Evolutionary conservation across 2,888 invertebrate genomes (phyloP).

Genomic region (Scaptomyza reducta): DNA sequence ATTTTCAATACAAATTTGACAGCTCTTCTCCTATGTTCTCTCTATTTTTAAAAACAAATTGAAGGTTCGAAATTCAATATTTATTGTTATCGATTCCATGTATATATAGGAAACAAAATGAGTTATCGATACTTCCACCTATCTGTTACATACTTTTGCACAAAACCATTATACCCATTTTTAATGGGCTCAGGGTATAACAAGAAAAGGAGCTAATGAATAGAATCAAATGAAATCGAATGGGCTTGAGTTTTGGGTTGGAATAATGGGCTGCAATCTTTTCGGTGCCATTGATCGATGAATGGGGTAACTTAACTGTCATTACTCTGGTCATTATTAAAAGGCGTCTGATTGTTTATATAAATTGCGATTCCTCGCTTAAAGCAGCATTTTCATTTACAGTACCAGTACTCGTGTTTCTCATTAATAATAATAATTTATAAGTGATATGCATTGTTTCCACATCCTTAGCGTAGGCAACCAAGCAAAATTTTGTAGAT

Average conservation of each 20-base stretch:
- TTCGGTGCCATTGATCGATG: slow-evolving; percentile 39
- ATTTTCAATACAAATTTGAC: too few species aligned
- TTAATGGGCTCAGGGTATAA: background rate
- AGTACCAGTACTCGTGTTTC: background rate
- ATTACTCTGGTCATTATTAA: background rate
- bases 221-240: slow-evolving; percentile 37
- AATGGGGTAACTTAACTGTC: slow-evolving; percentile 21
- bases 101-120: too few species aligned
- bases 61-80: too few species aligned
- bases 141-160: too few species aligned
- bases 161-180: too few species aligned
- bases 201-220: slow-evolving; percentile 45
- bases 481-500: background rate
- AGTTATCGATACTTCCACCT: too few species aligned
- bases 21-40: too few species aligned
- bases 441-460: too few species aligned
- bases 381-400: background rate
- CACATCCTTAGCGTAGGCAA: background rate
- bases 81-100: too few species aligned
- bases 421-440: background rate
- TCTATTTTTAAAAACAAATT: too few species aligned
- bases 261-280: slow-evolving; percentile 16
- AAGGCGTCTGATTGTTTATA: slow-evolving; percentile 21
- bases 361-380: slow-evolving; percentile 25
- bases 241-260: slow-evolving; percentile 1